Percentiles rank a stretch among this genome's conserved stretches.
These are phyloP conservation scores for Rhipidura dahli DNA, from an alignment of 2,113 vertebrate species.

Conservation along the genomic window DNA sequence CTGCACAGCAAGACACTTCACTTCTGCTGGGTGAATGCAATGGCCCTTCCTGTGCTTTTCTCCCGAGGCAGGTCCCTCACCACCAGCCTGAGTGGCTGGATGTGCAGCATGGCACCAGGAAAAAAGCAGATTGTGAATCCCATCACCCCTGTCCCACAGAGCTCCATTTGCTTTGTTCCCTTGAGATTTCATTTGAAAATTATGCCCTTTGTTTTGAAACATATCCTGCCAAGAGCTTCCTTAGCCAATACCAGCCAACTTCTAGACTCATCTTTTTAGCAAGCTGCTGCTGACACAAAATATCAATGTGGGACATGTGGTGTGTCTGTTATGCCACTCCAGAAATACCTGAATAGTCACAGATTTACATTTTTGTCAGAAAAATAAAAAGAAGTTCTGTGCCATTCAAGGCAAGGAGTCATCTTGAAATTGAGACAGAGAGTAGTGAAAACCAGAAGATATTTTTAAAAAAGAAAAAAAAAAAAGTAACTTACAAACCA, in stretches of 20 bases:
- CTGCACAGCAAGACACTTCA: not conserved
- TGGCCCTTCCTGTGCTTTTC: not conserved
- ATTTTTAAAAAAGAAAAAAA: not conserved
- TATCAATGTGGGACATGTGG: fast-evolving
- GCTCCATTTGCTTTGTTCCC: not conserved
- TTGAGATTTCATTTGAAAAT: not conserved
- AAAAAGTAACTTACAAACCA: not conserved
- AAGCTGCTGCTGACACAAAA: not conserved
- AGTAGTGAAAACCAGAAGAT: not conserved
- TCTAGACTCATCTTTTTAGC: not conserved
- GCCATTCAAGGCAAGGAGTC: not conserved
- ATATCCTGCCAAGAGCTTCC: not conserved
- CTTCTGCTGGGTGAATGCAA: not conserved
- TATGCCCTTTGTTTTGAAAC: not conserved
- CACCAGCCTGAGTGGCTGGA: not conserved
- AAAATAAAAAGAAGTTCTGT: not conserved
- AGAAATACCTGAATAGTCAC: not conserved
- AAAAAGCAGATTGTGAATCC: not conserved
- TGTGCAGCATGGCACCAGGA: not conserved
- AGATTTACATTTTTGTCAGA: not conserved
- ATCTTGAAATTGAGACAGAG: not conserved
- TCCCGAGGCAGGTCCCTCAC: not conserved
- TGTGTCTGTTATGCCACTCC: not conserved
- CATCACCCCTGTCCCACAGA: not conserved
- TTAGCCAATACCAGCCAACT: not conserved